phyloP scores from a whole-genome alignment of 1,140 invertebrate species.

The Tetraneura akinire region DNA sequence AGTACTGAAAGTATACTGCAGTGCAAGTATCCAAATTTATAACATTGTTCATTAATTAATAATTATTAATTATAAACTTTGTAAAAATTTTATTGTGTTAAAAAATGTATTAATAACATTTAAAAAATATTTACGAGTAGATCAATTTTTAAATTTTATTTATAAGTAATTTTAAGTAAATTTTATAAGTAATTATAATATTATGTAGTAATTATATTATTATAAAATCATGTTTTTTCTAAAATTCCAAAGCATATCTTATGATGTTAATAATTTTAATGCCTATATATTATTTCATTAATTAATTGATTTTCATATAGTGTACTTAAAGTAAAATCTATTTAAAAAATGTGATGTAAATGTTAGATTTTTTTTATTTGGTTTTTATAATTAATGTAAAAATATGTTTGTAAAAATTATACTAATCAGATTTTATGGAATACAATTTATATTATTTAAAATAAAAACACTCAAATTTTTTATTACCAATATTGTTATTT shows the following conservation, averaged over 20 bases:
- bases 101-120: background rate
- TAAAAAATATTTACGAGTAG: no score
- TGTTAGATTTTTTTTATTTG: background rate
- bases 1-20: no score
- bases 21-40: background rate
- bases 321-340: conserved; percentile 12
- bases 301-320: conserved; percentile 4
- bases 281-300: background rate
- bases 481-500: background rate
- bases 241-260: conserved; percentile 22
- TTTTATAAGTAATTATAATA: no score
- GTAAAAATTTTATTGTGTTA: conserved; percentile 3
- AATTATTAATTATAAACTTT: background rate
- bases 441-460: background rate
- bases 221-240: conserved; percentile 4
- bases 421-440: background rate
- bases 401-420: conserved; percentile 1
- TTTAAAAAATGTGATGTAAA: conserved; percentile 29
- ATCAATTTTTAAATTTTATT: background rate
- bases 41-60: background rate
- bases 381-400: conserved; percentile 32
- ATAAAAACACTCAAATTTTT: background rate
- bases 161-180: background rate
- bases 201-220: background rate
- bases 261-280: background rate